Conservation (phyloP, 2,888 invertebrate genomes). For the Carpatolechia fugitivella region DNA sequence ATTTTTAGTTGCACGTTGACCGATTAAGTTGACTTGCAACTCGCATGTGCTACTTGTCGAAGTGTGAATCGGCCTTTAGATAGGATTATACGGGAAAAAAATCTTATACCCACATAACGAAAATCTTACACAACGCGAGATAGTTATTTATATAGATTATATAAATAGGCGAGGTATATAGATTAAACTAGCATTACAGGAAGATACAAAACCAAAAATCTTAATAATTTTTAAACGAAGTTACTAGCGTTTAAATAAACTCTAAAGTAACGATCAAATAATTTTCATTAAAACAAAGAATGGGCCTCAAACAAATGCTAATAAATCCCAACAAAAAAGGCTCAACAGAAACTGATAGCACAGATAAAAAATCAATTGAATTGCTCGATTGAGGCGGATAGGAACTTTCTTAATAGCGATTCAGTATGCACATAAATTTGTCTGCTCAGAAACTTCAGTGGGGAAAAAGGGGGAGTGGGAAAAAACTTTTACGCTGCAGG, state of each 20-base stretch:
- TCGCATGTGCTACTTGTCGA: too few species aligned
- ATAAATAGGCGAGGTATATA: too few species aligned
- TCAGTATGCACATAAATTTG: constrained; percentile 68
- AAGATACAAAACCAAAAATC: too few species aligned
- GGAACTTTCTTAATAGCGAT: constrained; percentile 47
- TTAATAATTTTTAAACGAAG: too few species aligned
- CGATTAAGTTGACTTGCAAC: too few species aligned
- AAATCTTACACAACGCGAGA: too few species aligned
- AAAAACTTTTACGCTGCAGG: neutral
- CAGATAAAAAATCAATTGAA: constrained; percentile 48
- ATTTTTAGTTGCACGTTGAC: too few species aligned
- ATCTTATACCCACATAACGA: too few species aligned
- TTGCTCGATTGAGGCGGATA: constrained; percentile 27
- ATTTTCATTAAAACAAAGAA: constrained; percentile 2
- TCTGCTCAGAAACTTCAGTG: constrained; percentile 29
- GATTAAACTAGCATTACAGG: too few species aligned
- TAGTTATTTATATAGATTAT: too few species aligned
- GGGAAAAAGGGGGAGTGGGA: constrained; percentile 14
- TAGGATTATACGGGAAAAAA: too few species aligned
- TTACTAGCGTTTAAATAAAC: neutral
- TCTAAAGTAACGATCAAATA: neutral
- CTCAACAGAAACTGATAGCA: constrained; percentile 25
- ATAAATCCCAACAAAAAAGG: constrained; percentile 7
- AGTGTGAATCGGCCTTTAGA: too few species aligned
- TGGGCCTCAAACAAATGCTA: neutral